phyloP scores from a whole-genome alignment of 2,888 invertebrate species.

The Nephrocerus scutellatus region DNA sequence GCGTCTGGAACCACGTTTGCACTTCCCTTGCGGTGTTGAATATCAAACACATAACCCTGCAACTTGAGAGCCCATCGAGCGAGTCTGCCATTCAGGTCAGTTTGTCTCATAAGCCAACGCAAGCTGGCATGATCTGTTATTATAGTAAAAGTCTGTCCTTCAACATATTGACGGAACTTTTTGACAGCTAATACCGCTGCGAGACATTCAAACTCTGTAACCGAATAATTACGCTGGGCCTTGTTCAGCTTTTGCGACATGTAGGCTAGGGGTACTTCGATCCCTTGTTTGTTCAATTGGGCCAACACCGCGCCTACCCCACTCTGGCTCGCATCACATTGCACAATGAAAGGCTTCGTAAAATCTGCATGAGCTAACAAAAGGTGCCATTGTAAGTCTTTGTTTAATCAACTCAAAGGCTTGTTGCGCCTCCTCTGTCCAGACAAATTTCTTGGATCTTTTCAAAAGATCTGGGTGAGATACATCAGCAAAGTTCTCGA shows the following conservation, averaged over 20 bases:
- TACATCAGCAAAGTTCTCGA: slow-evolving; percentile 2
- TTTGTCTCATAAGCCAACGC: slow-evolving; percentile 14
- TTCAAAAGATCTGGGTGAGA: neutral
- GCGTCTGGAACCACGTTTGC: slow-evolving; percentile 7
- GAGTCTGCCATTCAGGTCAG: slow-evolving; percentile 8
- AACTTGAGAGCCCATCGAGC: slow-evolving; percentile 11
- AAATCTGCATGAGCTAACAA: slow-evolving; percentile 16
- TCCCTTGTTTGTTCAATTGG: slow-evolving; percentile 11
- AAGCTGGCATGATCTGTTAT: slow-evolving; percentile 18
- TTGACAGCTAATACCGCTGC: slow-evolving; percentile 14
- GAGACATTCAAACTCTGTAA: slow-evolving; percentile 18
- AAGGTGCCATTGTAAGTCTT: too few species aligned
- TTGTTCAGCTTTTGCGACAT: slow-evolving; percentile 15
- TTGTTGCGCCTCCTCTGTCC: slow-evolving; percentile 6
- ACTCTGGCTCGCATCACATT: slow-evolving; percentile 16
- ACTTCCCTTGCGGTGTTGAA: slow-evolving; percentile 12
- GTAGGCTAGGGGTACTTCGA: slow-evolving; percentile 13
- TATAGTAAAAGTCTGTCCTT: slow-evolving; percentile 15
- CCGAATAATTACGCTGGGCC: slow-evolving; percentile 15
- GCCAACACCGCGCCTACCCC: slow-evolving; percentile 16
- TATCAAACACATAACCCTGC: slow-evolving; percentile 2
- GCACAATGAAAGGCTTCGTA: slow-evolving; percentile 11
- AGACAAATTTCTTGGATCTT: slow-evolving; percentile 7
- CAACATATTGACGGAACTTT: slow-evolving; percentile 17
- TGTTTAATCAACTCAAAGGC: too few species aligned